These are phyloP conservation scores for Sesamia nonagrioides DNA, from an alignment of 1,140 invertebrate genomes.

Conservation along the genomic window DNA sequence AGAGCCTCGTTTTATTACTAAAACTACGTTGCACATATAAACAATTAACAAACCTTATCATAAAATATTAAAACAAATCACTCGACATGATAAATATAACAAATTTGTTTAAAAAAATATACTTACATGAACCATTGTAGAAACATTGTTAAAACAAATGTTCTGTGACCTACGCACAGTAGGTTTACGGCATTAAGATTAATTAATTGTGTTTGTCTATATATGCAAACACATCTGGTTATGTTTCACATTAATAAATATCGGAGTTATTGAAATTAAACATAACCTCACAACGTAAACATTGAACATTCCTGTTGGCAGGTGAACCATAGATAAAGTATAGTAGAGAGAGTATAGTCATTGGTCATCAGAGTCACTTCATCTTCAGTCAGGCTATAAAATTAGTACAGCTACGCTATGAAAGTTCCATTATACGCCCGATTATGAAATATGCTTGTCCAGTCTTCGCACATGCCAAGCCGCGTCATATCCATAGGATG, in stretches of 20 bases:
- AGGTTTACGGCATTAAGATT: neutral
- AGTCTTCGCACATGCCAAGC: too few species aligned
- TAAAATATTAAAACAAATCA: neutral
- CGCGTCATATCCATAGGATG: too few species aligned
- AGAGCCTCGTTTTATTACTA: neutral
- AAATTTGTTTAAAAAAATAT: conserved; percentile 1
- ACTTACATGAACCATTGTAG: conserved; percentile 53
- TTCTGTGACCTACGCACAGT: neutral
- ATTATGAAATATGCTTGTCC: too few species aligned
- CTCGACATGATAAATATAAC: neutral
- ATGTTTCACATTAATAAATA: neutral
- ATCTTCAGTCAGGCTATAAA: too few species aligned
- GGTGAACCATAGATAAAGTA: conserved; percentile 19
- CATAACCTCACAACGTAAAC: conserved; percentile 35
- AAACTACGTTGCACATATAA: neutral
- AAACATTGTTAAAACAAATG: conserved; percentile 33
- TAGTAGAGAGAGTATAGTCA: too few species aligned
- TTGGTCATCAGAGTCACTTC: too few species aligned
- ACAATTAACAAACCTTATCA: neutral
- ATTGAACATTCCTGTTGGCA: conserved; percentile 41
- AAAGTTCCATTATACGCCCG: too few species aligned
- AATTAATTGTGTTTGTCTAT: conserved; percentile 17
- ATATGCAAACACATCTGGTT: conserved; percentile 36
- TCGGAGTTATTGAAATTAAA: neutral
- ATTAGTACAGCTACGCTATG: too few species aligned